phyloP scores from a whole-genome alignment of 2,113 vertebrate species.

The Chloebia gouldiae region DNA sequence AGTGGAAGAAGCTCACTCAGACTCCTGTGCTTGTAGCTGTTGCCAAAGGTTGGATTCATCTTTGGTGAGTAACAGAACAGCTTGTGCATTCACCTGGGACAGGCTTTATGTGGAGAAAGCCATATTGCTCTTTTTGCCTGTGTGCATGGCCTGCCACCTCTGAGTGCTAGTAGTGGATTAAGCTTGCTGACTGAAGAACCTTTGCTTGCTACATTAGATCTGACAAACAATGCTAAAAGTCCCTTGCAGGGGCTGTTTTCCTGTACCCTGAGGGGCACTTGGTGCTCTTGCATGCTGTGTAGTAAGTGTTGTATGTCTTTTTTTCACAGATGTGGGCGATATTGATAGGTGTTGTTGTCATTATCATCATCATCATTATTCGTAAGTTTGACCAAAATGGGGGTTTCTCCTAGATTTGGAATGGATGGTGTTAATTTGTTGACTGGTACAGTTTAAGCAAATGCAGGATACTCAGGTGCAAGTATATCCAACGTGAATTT shows the following conservation, averaged over 20 bases:
- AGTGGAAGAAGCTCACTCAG: neutral
- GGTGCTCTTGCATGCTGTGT: neutral
- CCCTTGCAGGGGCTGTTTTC: neutral
- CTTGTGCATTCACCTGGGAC: neutral
- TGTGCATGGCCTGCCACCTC: neutral
- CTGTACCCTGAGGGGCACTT: neutral
- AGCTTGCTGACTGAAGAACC: neutral
- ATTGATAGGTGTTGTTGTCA: constrained; percentile 84
- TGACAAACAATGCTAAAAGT: neutral
- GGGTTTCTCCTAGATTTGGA: neutral
- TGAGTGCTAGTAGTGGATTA: neutral
- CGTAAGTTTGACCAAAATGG: constrained; percentile 79
- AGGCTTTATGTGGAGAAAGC: neutral
- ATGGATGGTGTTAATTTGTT: neutral
- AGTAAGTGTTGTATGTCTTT: constrained; percentile 4
- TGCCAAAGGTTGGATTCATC: neutral
- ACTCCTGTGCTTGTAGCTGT: neutral
- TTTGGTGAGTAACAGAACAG: neutral
- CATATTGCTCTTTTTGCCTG: neutral
- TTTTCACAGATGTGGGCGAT: constrained; percentile 94
- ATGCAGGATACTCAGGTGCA: neutral
- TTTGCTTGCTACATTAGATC: fast-evolving
- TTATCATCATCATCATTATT: constrained; percentile 89
- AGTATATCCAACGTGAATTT: neutral
- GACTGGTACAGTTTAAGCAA: neutral